These are phyloP conservation scores for Orientallactaga sibirica DNA, from an alignment of 2,797 vertebrate species.

Conservation along the genomic window DNA sequence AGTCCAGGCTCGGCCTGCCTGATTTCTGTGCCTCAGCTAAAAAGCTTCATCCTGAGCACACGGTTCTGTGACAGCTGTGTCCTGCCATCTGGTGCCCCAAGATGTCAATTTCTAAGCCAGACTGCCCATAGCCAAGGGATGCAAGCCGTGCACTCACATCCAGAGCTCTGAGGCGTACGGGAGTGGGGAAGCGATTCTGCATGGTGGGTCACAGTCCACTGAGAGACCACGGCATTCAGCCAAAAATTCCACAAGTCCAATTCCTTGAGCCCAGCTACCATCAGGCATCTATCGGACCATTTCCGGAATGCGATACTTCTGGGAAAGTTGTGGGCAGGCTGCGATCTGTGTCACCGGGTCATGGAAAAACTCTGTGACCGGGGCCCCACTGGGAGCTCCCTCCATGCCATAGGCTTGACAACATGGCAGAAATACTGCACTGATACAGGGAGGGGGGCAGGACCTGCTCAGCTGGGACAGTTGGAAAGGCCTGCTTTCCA, in stretches of 20 bases:
- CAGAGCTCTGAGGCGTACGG: not conserved
- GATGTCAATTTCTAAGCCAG: constrained; percentile 22
- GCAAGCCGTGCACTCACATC: not conserved
- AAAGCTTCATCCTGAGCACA: rapidly evolving
- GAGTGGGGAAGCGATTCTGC: not conserved
- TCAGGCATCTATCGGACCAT: constrained; percentile 52
- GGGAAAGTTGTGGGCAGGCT: constrained; percentile 73
- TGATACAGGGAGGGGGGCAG: not conserved
- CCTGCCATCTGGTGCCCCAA: not conserved
- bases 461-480: not conserved
- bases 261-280: constrained; percentile 32
- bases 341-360: constrained; percentile 39
- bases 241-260: constrained; percentile 65
- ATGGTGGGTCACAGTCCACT: not conserved
- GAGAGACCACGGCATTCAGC: not conserved
- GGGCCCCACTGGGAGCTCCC: constrained; percentile 17
- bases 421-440: not conserved
- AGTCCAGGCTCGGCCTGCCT: not conserved
- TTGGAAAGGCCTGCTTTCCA: not conserved
- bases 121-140: not conserved
- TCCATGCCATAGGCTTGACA: not conserved
- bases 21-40: rapidly evolving
- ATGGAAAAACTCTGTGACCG: constrained; percentile 42
- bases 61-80: not conserved
- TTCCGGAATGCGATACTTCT: constrained; percentile 60